Evolutionary conservation across 2,113 vertebrate species (phyloP).

Genomic region (Trochalopteron elliotii): DNA sequence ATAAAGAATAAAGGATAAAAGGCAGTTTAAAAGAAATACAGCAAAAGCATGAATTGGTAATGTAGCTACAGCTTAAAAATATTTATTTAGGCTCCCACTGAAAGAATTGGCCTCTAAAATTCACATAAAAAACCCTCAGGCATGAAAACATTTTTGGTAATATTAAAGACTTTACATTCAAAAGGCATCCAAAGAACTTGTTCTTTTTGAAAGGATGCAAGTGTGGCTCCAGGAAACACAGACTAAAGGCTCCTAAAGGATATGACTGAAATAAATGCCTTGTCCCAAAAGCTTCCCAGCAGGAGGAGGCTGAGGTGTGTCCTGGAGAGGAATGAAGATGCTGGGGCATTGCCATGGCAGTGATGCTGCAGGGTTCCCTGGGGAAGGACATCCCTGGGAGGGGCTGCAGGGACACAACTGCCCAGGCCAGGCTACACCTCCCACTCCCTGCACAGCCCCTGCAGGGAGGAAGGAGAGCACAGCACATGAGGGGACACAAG

Average conservation of each 20-base stretch:
- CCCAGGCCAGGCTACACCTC: slow-evolving; percentile 17
- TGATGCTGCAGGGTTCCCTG: neutral
- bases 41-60: neutral
- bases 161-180: neutral
- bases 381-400: neutral
- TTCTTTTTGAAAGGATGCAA: neutral
- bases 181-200: neutral
- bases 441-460: neutral
- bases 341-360: neutral
- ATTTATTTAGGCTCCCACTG: neutral
- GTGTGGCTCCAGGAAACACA: neutral
- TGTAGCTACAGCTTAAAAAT: neutral
- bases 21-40: neutral
- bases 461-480: neutral
- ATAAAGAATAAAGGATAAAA: neutral
- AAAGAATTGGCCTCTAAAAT: neutral
- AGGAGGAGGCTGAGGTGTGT: neutral
- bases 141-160: neutral
- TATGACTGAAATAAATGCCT: neutral
- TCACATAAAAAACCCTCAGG: neutral
- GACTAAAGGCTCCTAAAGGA: neutral
- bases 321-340: neutral
- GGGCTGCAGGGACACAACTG: neutral
- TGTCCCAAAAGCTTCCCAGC: neutral
- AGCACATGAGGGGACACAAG: neutral